A percentile compares a stretch with the other conserved stretches of the same genome.
Evolutionary conservation across 2,113 vertebrate species (phyloP).

Genomic region (Trogon melanurus): DNA sequence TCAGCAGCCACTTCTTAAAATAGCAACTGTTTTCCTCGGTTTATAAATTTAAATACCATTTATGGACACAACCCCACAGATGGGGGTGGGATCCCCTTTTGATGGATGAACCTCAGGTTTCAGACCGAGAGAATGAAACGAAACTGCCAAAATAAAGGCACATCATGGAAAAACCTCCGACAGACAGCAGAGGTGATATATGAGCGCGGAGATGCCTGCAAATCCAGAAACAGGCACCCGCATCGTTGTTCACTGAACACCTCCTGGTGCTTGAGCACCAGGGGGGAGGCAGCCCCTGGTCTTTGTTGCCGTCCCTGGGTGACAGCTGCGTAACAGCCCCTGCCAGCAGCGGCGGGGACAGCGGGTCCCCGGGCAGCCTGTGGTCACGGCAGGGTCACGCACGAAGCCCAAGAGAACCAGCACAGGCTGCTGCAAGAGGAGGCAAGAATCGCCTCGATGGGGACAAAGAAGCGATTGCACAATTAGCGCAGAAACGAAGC

Average conservation of each 20-base stretch:
- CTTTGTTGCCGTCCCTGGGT: not conserved
- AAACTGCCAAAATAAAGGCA: slow-evolving; percentile 4
- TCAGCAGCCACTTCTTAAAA: slow-evolving; percentile 52
- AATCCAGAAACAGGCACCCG: not conserved
- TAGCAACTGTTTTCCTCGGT: not conserved
- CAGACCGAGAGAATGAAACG: not conserved
- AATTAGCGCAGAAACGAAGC: not conserved
- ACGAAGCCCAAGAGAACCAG: not conserved
- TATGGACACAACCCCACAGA: slow-evolving; percentile 13
- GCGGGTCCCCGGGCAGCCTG: not conserved
- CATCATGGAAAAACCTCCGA: slow-evolving; percentile 26
- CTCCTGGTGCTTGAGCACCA: fast-evolving
- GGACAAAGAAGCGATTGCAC: not conserved
- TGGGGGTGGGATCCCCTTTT: not conserved
- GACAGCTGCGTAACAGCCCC: not conserved
- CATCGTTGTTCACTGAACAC: fast-evolving
- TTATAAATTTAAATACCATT: slow-evolving; percentile 54
- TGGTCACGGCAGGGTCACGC: fast-evolving
- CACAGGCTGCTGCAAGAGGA: not conserved
- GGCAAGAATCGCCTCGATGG: not conserved
- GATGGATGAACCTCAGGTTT: not conserved
- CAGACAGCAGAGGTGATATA: not conserved
- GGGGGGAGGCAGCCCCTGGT: not conserved
- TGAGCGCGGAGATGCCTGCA: fast-evolving
- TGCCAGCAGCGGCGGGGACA: not conserved